Evolutionary conservation across 2,797 vertebrate genomes (phyloP).

Genomic region (Hipposideros larvatus): DNA sequence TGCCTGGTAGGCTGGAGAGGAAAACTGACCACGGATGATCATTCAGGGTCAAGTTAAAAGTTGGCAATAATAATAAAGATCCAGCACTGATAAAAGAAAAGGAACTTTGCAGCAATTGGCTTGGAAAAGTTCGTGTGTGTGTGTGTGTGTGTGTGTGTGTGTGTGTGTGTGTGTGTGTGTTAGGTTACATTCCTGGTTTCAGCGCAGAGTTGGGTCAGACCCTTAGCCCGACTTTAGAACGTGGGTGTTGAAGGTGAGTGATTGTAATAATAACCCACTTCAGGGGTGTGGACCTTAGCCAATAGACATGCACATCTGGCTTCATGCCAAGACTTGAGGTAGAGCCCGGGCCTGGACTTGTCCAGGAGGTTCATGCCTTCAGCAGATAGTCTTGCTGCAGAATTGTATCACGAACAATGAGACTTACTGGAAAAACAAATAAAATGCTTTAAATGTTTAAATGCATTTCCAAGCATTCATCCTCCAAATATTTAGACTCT

Average conservation of each 20-base stretch:
- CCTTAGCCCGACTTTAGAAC: conserved; percentile 44
- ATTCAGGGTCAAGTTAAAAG: not conserved
- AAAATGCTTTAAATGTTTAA: conserved; percentile 78
- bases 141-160: not conserved
- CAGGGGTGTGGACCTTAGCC: conserved; percentile 57
- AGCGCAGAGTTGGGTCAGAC: conserved; percentile 38
- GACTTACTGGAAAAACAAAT: conserved; percentile 76
- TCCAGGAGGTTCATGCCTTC: conserved; percentile 46
- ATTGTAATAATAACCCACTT: conserved; percentile 55
- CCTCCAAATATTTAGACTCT: conserved; percentile 82
- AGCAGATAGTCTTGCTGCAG: conserved; percentile 61
- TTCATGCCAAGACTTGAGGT: conserved; percentile 45
- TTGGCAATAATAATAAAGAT: not conserved
- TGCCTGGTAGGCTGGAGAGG: not conserved
- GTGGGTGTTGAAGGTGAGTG: conserved; percentile 15
- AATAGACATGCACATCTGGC: conserved; percentile 50
- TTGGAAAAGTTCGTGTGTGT: not conserved
- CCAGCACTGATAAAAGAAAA: not conserved
- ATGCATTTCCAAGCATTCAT: conserved; percentile 79
- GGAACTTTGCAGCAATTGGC: not conserved
- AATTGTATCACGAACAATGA: conserved; percentile 61
- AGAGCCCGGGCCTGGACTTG: conserved; percentile 62
- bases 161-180: not conserved
- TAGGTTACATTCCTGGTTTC: conserved; percentile 40
- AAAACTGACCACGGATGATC: not conserved